phyloP scores from a whole-genome alignment of 2,888 invertebrate genomes.

The Melitaea athalia region DNA sequence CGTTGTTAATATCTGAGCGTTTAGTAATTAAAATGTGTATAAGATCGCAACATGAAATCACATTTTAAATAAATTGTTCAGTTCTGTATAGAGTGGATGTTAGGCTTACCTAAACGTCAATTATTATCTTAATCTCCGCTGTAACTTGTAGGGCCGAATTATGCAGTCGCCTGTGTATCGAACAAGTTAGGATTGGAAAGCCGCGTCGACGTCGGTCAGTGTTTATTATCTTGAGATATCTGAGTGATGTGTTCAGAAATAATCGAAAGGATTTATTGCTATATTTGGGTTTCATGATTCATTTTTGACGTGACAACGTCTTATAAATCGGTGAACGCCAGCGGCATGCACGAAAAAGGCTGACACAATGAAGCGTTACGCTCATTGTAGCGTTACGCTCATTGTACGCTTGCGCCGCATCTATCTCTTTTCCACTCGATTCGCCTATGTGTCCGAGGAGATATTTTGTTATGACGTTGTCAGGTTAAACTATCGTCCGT shows the following conservation, averaged over 20 bases:
- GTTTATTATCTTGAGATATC: constrained; percentile 29
- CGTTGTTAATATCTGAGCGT: too few relatives aligned
- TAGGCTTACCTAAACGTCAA: constrained; percentile 9
- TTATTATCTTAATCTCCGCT: constrained; percentile 10
- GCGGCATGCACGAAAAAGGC: too few relatives aligned
- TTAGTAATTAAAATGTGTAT: too few relatives aligned
- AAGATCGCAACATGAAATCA: neutral
- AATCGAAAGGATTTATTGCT: constrained; percentile 16
- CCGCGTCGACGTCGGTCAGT: constrained; percentile 17
- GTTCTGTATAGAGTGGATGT: neutral
- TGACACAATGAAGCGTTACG: too few relatives aligned
- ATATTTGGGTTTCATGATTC: constrained; percentile 4
- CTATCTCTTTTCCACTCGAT: too few relatives aligned
- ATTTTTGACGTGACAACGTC: too few relatives aligned
- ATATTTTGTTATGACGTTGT: too few relatives aligned
- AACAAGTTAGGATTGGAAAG: constrained; percentile 44
- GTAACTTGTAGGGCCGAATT: constrained; percentile 17
- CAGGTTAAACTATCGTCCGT: too few relatives aligned
- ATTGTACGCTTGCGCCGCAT: too few relatives aligned
- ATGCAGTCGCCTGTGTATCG: constrained; percentile 16
- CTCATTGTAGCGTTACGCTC: too few relatives aligned
- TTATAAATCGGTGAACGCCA: too few relatives aligned
- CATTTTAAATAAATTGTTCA: neutral
- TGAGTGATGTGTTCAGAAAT: constrained; percentile 33
- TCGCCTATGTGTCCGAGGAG: too few relatives aligned